Percentiles rank a stretch among this genome's conserved stretches.
These are phyloP conservation scores for Arctia plantaginis DNA, from an alignment of 2,888 invertebrate species.

Conservation along the genomic window DNA sequence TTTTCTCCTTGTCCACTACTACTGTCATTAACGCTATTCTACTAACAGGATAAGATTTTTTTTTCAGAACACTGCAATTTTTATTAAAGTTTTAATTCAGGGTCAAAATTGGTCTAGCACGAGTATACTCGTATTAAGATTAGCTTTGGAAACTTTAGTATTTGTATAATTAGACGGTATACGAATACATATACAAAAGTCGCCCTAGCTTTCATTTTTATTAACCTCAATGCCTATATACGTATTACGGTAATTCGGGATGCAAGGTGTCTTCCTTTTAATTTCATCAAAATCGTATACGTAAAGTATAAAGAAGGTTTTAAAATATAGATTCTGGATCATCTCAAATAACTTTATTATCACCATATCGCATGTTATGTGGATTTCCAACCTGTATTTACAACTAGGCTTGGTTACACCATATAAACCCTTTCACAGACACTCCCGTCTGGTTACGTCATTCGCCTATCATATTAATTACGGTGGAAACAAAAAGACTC, in stretches of 20 bases:
- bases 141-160: neutral
- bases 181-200: neutral
- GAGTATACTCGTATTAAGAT: neutral
- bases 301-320: no score
- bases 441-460: constrained; percentile 9
- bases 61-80: neutral
- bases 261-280: no score
- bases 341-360: neutral
- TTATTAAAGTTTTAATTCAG: neutral
- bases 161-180: neutral
- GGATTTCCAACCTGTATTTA: constrained; percentile 8
- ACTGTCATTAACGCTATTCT: no score
- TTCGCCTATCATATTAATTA: neutral
- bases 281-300: no score
- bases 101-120: neutral
- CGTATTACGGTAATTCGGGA: no score
- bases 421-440: constrained; percentile 29
- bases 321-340: neutral
- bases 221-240: neutral
- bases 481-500: neutral
- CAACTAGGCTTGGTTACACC: constrained; percentile 26
- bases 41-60: no score
- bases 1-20: neutral
- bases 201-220: neutral
- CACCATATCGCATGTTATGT: neutral